These are phyloP conservation scores for Drosophila nikananu DNA, from an alignment of 1,140 invertebrate genomes.

Conservation along the genomic window DNA sequence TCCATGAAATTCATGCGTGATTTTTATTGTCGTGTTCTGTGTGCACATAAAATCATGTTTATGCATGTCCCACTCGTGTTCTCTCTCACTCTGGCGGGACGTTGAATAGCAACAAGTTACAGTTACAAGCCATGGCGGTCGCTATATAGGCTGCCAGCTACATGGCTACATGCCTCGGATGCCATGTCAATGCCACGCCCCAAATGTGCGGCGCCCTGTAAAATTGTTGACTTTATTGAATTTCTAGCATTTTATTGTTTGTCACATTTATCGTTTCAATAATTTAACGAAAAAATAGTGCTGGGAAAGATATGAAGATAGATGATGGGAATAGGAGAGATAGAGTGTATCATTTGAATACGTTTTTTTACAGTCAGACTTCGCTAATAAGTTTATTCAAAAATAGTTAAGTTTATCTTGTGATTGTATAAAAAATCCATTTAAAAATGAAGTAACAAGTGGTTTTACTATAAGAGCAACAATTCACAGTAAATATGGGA, in stretches of 20 bases:
- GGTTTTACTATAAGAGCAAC: background rate
- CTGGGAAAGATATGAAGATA: background rate
- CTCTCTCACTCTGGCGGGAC: conserved; percentile 35
- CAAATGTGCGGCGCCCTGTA: conserved; percentile 39
- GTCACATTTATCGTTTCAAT: conserved; percentile 82
- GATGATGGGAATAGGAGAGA: background rate
- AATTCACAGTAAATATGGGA: background rate
- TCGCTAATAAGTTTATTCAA: background rate
- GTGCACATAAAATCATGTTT: conserved; percentile 80
- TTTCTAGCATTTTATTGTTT: conserved; percentile 76
- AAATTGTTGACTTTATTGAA: conserved; percentile 81
- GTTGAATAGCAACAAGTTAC: conserved; percentile 73
- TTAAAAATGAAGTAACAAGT: background rate
- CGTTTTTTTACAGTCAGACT: conserved; percentile 14
- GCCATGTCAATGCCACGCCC: conserved; percentile 40
- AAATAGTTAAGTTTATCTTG: background rate
- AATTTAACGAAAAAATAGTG: conserved; percentile 49
- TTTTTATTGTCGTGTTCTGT: conserved; percentile 79
- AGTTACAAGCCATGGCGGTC: conserved; percentile 28
- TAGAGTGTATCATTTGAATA: conserved; percentile 32
- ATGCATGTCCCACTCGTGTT: conserved; percentile 55
- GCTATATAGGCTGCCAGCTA: conserved; percentile 32
- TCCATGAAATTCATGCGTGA: conserved; percentile 80
- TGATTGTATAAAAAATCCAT: background rate
- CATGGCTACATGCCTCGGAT: conserved; percentile 49